Conservation (phyloP, 1,140 invertebrate species). For the Thrips palmi region DNA sequence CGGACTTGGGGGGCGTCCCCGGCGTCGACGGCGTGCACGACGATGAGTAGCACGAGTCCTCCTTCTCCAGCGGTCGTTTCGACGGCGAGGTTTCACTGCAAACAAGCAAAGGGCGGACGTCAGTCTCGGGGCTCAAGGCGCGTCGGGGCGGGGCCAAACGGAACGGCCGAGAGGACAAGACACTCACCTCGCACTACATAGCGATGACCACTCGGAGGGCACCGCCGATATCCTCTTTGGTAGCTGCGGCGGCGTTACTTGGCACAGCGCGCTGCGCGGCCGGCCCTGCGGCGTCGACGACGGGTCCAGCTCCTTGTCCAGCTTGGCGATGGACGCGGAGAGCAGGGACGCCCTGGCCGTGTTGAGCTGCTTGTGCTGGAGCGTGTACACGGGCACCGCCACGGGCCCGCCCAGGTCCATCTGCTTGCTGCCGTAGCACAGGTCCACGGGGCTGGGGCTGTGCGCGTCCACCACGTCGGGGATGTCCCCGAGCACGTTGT, state of each 20-base stretch:
- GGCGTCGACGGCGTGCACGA: constrained; percentile 29
- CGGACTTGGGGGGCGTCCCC: constrained; percentile 40
- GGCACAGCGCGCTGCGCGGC: too few relatives aligned
- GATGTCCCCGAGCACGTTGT: constrained; percentile 36
- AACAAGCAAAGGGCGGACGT: constrained; percentile 14
- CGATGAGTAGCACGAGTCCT: constrained; percentile 16
- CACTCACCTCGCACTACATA: constrained; percentile 16
- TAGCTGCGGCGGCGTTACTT: too few relatives aligned
- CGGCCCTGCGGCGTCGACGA: constrained; percentile 19
- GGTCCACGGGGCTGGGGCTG: constrained; percentile 31
- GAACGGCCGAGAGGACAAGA: background rate
- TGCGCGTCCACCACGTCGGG: constrained; percentile 24
- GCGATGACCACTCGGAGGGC: constrained; percentile 20
- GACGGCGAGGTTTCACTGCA: constrained; percentile 26
- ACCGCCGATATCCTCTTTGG: constrained; percentile 28
- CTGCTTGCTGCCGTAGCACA: constrained; percentile 29
- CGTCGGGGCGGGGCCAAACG: background rate
- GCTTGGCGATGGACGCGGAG: constrained; percentile 17
- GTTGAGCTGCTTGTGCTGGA: constrained; percentile 57
- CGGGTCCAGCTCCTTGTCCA: constrained; percentile 17
- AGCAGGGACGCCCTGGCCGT: constrained; percentile 38
- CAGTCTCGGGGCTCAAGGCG: background rate
- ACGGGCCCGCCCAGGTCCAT: constrained; percentile 24
- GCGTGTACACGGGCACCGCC: constrained; percentile 24
- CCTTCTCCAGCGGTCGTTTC: constrained; percentile 27